Percentiles rank a stretch among this genome's conserved stretches.
These are phyloP conservation scores for Amphiduros pacificus DNA, from an alignment of 2,888 invertebrate species.

Conservation along the genomic window DNA sequence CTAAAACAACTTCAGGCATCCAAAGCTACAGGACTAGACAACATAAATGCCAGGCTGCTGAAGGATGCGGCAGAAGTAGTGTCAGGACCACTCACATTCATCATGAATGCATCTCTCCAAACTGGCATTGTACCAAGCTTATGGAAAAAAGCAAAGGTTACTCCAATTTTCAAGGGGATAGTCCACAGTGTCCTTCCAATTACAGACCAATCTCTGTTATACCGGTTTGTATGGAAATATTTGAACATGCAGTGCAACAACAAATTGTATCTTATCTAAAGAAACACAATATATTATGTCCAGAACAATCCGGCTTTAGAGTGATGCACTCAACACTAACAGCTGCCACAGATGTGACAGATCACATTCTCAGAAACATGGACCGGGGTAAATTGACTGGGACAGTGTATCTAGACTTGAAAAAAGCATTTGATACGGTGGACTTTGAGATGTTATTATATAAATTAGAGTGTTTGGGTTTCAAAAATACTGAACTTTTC, in stretches of 20 bases:
- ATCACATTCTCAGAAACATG: conserved; percentile 1
- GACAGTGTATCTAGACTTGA: background rate
- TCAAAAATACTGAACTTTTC: background rate
- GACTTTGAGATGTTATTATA: background rate
- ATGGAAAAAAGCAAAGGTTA: background rate
- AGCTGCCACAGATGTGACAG: background rate
- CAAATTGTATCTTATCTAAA: background rate
- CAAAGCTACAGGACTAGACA: background rate
- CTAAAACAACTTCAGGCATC: background rate
- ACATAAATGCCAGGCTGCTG: background rate
- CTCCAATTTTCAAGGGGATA: background rate
- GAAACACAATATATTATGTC: background rate
- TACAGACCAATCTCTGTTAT: background rate
- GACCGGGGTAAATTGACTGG: background rate
- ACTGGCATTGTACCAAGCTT: background rate
- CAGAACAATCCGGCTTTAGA: background rate
- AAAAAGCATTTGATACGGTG: conserved; percentile 4
- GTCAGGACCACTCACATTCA: background rate
- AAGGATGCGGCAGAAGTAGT: background rate
- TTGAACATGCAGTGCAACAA: background rate
- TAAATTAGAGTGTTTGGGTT: background rate
- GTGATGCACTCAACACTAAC: background rate
- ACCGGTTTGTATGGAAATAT: background rate
- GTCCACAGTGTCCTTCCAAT: background rate
- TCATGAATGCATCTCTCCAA: background rate